Evolutionary conservation across 1,140 invertebrate genomes (phyloP), one percentile per base, ranked within the genome.

Genomic region (Diachasma alloeum): DNA sequence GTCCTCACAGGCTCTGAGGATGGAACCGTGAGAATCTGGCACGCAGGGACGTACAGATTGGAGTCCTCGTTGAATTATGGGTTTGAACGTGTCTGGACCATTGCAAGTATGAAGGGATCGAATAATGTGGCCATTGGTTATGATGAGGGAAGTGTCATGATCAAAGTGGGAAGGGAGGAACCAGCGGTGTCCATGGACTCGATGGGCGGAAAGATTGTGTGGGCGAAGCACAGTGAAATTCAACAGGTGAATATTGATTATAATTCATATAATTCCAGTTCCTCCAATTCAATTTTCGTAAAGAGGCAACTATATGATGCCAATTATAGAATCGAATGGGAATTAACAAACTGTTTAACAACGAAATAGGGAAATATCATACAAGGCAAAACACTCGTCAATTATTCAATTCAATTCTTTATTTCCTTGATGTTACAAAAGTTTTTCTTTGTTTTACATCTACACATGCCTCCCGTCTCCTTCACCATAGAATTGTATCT

Each of bases 121-220:
- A 99, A 99, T 87, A 98, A 98, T 88, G 96, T 99, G 0, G 97
- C 97, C 11, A 92, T 99, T 73, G 98, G 98, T 37, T 99, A 99
- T 86, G 99, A 99, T 87, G 98, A 99, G 88, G 98, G 99, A 15
- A 98, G 97, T 79, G 97, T 99, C 74, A 96, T 99, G 89, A 95
- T 99, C 1, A 99, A 98, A 89, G 93, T 99, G 11, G 99, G 99
- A 6, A 92, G 98, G 42, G 99, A 99, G 87, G 98, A 99, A 85
- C 99, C 99, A 1, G 98, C 98, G 0, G 97, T 99, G 82, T 99
- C 98, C 0, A 99, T 99, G 99, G 99, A 99, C 89, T 94, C 95
- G 0, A 95, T 94, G 81, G 98, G 98, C 67, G 97, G 98, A 53
- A 99, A 99, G 91, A 99, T 99, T 63, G 96, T 99, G 48, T 99